Evolutionary conservation across 2,113 vertebrate genomes (phyloP).

Genomic region (Gopherus evgoodei): DNA sequence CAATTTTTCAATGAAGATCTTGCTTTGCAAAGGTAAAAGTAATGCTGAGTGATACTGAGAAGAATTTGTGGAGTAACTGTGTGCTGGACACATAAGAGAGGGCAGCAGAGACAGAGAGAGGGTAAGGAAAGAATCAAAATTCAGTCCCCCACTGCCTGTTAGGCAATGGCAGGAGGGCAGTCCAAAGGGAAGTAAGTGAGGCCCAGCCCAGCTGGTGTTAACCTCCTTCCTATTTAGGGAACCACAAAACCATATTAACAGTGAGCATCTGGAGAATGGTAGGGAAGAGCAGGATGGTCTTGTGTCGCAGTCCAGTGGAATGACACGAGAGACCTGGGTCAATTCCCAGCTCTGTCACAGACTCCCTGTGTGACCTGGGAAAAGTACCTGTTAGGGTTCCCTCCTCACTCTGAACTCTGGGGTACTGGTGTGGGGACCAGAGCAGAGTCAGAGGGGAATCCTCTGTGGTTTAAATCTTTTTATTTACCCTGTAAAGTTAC

Average conservation of each 20-base stretch:
- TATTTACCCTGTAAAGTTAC: too few relatives aligned
- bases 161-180: not conserved
- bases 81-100: not conserved
- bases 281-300: not conserved
- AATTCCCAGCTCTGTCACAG: not conserved
- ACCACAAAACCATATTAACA: not conserved
- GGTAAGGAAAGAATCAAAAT: not conserved
- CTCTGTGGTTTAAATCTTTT: too few relatives aligned
- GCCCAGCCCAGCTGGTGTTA: not conserved
- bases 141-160: not conserved
- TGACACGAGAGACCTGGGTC: not conserved
- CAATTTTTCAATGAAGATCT: not conserved
- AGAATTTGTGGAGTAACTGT: not conserved
- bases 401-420: too few relatives aligned
- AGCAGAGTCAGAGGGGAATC: too few relatives aligned
- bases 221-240: not conserved
- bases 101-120: not conserved
- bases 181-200: not conserved
- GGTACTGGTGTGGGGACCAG: too few relatives aligned
- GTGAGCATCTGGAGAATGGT: not conserved
- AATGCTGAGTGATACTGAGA: not conserved
- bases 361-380: too few relatives aligned
- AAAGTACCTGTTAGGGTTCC: not conserved
- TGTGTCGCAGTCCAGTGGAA: not conserved
- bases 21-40: rapidly evolving